Evolutionary conservation across 2,113 vertebrate genomes (phyloP), one percentile per base, ranked within the genome.

Genomic region (Tychaedon coryphoeus): DNA sequence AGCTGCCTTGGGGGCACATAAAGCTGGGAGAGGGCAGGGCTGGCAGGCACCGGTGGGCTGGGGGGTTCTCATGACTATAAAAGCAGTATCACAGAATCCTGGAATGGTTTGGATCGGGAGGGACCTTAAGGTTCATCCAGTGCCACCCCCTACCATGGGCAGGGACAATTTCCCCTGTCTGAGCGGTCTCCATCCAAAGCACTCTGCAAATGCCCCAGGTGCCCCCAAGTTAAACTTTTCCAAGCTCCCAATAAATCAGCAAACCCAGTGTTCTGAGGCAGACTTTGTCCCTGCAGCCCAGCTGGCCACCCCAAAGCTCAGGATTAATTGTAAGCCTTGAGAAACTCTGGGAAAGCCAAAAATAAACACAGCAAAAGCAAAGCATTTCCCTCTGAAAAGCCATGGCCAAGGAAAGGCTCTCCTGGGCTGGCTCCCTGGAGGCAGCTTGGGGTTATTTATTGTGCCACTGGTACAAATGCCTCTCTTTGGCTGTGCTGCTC

Each of bases 341-440:
- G 75, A 95, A 96, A 72, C 69, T 60, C 40, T 7, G 47, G 48
- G 45, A 95, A 94, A 94, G 84, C 92, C 45, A 66, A 94, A 91
- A 96, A 92, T 48, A 97, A 96, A 96, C 43, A 86, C n/a, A 75
- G 71, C 0, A 0, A 81, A 71, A 86, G 74, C 48, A 79, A 72
- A 90, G 42, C 75, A 48, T 81, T 92, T 93, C 93, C 84, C 60
- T 53, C 47, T 69, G 50, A 57, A 86, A 90, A 89, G 67, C 78
- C 48, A 36, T 12, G 64, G 88, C 83, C 92, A 82, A 61, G 72
- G 45, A 18, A 81, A 73, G 54, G 29, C 89, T 77, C 77, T 71
- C 56, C 77, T 92, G 93, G 71, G 80, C 70, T 58, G 69, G 50
- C 50, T 92, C 85, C 95, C 47, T 23, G 5, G 77, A 78, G 84